Percentiles rank a stretch among this genome's conserved stretches.
These are phyloP conservation scores for Pocillopora verrucosa DNA, from an alignment of 64 coral and sea anemone species.

Conservation along the genomic window DNA sequence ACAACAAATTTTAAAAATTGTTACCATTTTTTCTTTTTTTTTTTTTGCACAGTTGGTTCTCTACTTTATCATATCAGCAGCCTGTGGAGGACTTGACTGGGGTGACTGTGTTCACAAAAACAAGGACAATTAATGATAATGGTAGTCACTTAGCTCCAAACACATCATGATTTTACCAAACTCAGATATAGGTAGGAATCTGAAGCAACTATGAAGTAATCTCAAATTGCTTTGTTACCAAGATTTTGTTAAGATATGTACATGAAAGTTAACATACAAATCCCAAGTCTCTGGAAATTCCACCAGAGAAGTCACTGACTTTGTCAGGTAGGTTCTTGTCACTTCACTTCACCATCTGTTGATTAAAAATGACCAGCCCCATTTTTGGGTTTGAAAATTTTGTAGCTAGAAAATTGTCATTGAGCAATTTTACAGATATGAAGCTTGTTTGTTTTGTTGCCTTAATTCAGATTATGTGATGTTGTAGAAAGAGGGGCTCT, in stretches of 20 bases:
- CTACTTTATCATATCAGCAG: conserved; percentile 98
- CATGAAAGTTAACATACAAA: no score
- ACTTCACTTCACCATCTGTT: no score
- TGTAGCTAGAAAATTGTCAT: no score
- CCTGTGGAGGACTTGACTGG: conserved; percentile 89
- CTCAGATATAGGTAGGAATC: background rate
- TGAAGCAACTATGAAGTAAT: background rate
- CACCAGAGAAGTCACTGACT: no score
- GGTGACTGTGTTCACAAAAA: conserved; percentile 69
- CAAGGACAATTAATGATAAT: conserved; percentile 19
- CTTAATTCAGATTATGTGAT: no score
- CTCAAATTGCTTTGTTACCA: background rate
- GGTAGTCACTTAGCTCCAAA: background rate
- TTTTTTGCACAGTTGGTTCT: conserved; percentile 79
- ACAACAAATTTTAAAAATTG: background rate
- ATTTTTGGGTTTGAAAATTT: no score
- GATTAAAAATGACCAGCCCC: no score
- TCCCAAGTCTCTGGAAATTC: no score
- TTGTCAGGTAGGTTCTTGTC: no score
- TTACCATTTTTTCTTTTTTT: background rate
- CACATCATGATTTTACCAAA: background rate
- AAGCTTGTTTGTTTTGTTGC: no score
- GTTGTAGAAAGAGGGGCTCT: no score
- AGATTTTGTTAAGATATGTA: background rate
- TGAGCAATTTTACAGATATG: no score